Conservation (phyloP, 2,888 invertebrate species). For the Oxytorus armatus region DNA sequence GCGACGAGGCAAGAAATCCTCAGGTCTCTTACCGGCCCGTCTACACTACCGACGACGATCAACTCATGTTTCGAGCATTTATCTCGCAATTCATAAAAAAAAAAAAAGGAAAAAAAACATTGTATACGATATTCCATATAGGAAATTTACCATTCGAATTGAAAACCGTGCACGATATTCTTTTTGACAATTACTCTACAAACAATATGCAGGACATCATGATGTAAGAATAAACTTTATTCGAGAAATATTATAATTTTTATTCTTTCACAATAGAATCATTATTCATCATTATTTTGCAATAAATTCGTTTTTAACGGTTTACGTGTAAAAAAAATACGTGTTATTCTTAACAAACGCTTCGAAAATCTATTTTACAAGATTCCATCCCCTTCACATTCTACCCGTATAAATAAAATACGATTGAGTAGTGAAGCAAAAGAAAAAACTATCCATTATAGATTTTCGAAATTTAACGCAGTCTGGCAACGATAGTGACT, state of each 20-base stretch:
- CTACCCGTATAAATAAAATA: neutral
- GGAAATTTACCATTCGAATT: neutral
- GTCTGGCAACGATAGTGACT: conserved; percentile 50
- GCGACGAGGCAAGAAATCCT: conserved; percentile 52
- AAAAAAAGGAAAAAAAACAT: neutral
- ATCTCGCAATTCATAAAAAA: neutral
- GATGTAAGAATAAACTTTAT: too few relatives aligned
- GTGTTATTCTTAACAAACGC: neutral
- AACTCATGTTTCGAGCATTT: neutral
- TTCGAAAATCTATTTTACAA: neutral
- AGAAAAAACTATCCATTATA: conserved; percentile 44
- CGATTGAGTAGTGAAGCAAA: conserved; percentile 49
- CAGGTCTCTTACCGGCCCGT: conserved; percentile 67
- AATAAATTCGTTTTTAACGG: neutral
- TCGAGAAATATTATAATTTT: neutral
- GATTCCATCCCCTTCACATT: neutral
- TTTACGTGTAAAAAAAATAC: neutral
- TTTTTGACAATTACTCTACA: neutral
- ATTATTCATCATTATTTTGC: too few relatives aligned
- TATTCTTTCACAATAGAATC: neutral
- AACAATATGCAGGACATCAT: too few relatives aligned
- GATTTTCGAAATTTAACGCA: conserved; percentile 54
- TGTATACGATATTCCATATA: neutral
- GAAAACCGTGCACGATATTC: neutral
- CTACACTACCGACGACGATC: conserved; percentile 66